These are phyloP conservation scores for Lanius ludovicianus DNA, from an alignment of 2,113 vertebrate species.

Conservation along the genomic window DNA sequence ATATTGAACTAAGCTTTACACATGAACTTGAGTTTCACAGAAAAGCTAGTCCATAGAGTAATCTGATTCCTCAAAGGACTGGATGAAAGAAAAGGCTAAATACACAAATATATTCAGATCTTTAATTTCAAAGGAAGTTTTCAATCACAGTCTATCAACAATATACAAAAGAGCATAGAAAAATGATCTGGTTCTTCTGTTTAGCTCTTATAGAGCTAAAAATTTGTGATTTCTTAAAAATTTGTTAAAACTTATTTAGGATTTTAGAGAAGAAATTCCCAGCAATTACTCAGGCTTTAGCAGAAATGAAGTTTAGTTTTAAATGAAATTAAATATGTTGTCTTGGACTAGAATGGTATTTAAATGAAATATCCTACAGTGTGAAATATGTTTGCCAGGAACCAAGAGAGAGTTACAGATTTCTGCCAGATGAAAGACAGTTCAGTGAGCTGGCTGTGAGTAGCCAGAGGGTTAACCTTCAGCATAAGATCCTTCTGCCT, in stretches of 20 bases:
- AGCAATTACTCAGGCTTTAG: not conserved
- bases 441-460: not conserved
- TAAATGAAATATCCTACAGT: not conserved
- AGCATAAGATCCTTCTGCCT: not conserved
- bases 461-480: not conserved
- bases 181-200: not conserved
- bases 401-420: not conserved
- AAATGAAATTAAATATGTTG: not conserved
- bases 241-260: not conserved
- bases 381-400: constrained; percentile 10
- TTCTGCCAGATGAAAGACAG: constrained; percentile 1
- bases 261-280: not conserved
- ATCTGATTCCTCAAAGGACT: not conserved
- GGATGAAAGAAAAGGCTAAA: constrained; percentile 18
- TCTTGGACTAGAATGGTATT: not conserved
- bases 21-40: not conserved
- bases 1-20: not conserved
- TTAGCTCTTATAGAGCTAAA: not conserved
- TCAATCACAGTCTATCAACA: constrained; percentile 9
- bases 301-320: not conserved
- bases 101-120: not conserved
- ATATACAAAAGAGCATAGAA: not conserved
- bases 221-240: not conserved
- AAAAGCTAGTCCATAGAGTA: not conserved
- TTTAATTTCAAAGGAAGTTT: constrained; percentile 28